Conservation (phyloP, 2,797 vertebrate species). For the Sciaenops ocellatus region DNA sequence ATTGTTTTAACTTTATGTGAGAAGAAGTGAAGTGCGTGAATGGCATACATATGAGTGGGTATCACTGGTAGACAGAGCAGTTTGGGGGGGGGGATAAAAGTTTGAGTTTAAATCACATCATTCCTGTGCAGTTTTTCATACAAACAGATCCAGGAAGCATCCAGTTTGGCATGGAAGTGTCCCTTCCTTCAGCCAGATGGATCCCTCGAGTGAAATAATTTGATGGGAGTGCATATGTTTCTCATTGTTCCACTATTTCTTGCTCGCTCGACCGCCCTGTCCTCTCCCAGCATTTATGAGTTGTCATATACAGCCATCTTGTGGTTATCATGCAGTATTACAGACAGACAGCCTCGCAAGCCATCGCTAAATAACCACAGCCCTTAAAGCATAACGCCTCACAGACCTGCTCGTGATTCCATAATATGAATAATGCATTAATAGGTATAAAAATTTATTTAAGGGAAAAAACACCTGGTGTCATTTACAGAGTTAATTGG, state of each 20-base stretch:
- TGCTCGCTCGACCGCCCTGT: neutral
- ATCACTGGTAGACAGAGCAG: neutral
- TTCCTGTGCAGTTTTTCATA: neutral
- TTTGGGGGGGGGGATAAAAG: neutral
- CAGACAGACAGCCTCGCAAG: neutral
- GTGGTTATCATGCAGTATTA: conserved; percentile 41
- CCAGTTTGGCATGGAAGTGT: conserved; percentile 2
- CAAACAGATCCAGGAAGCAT: conserved; percentile 26
- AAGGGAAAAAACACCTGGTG: conserved; percentile 60
- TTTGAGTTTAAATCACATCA: neutral
- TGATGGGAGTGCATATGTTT: neutral
- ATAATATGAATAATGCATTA: conserved; percentile 69
- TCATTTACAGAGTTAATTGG: conserved; percentile 66
- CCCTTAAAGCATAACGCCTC: conserved; percentile 36
- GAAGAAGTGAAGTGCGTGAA: neutral
- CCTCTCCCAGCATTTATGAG: neutral
- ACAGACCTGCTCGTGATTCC: conserved; percentile 23
- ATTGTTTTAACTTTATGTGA: neutral
- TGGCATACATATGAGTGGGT: neutral
- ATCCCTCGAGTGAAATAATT: conserved; percentile 25
- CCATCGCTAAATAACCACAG: conserved; percentile 3
- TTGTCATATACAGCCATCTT: conserved; percentile 58
- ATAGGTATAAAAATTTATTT: conserved; percentile 45
- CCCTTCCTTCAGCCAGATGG: conserved; percentile 30
- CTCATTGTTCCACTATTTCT: neutral